Conservation (phyloP, 2,113 vertebrate genomes). For the Theristicus caerulescens region DNA sequence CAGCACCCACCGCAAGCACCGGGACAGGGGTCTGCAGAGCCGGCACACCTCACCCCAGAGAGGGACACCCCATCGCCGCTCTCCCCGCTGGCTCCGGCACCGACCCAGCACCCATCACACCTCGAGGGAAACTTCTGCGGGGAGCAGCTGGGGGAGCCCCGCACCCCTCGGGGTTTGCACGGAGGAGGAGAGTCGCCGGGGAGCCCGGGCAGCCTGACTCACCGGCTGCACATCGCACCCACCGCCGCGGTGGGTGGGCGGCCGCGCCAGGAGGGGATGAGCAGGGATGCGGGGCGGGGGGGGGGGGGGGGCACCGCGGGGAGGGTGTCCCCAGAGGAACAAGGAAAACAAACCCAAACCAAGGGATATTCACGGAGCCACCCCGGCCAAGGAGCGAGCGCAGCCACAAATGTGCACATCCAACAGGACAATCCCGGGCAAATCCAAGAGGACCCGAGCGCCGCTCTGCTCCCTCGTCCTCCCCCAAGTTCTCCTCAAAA, state of each 20-base stretch:
- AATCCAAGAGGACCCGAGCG: fast-evolving
- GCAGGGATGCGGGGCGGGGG: background rate
- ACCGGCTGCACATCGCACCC: constrained; percentile 29
- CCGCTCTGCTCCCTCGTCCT: background rate
- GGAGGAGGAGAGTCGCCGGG: constrained; percentile 26
- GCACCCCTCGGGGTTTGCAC: constrained; percentile 8
- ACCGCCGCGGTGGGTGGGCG: background rate
- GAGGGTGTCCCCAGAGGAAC: background rate
- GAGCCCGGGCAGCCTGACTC: constrained; percentile 51
- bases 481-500: background rate
- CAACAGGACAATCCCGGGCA: background rate
- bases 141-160: background rate
- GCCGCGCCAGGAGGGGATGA: background rate
- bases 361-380: background rate
- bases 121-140: fast-evolving
- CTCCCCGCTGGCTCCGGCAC: fast-evolving
- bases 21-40: fast-evolving
- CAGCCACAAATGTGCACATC: background rate
- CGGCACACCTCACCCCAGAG: fast-evolving
- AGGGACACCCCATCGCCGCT: background rate
- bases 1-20: fast-evolving
- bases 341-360: constrained; percentile 44
- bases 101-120: fast-evolving
- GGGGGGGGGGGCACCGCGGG: background rate
- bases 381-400: fast-evolving